Evolutionary conservation across 2,888 invertebrate genomes (phyloP).

Genomic region (Eristalis tenax): DNA sequence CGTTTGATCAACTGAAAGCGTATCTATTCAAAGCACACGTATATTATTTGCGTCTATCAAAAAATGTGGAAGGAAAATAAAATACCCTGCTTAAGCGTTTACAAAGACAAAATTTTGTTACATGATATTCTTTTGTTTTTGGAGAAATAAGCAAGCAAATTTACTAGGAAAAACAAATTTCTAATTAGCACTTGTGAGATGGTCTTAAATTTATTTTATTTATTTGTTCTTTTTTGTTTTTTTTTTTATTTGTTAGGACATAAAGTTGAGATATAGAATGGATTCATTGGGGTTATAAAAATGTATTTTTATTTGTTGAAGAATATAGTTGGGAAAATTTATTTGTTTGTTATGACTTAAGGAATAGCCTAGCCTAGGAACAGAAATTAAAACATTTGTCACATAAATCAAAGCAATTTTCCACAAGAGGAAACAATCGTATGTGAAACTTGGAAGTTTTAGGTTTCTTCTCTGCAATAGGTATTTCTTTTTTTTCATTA

Average conservation of each 20-base stretch:
- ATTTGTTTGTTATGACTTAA: background rate
- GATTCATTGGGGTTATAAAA: background rate
- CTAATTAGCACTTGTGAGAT: conserved; percentile 82
- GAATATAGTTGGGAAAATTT: background rate
- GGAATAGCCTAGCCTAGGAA: conserved; percentile 48
- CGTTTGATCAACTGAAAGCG: conserved; percentile 46
- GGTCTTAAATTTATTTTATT: conserved; percentile 76
- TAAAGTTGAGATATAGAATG: background rate
- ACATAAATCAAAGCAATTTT: conserved; percentile 54
- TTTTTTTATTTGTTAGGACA: conserved; percentile 3
- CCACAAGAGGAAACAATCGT: conserved; percentile 9
- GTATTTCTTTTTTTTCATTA: conserved; percentile 27
- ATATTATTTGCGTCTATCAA: conserved; percentile 10
- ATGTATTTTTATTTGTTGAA: background rate
- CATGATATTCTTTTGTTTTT: background rate
- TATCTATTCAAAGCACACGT: conserved; percentile 51
- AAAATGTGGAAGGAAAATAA: conserved; percentile 14
- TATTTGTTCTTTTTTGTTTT: conserved; percentile 22
- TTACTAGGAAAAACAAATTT: conserved; percentile 73
- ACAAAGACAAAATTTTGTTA: conserved; percentile 3
- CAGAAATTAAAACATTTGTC: conserved; percentile 12
- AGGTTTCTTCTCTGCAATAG: background rate
- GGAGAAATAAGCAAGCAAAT: conserved; percentile 69
- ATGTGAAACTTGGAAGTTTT: conserved; percentile 1
- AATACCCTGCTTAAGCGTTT: background rate